These are phyloP conservation scores for Drosophila neotestacea DNA, from an alignment of 2,888 invertebrate genomes.

Conservation along the genomic window DNA sequence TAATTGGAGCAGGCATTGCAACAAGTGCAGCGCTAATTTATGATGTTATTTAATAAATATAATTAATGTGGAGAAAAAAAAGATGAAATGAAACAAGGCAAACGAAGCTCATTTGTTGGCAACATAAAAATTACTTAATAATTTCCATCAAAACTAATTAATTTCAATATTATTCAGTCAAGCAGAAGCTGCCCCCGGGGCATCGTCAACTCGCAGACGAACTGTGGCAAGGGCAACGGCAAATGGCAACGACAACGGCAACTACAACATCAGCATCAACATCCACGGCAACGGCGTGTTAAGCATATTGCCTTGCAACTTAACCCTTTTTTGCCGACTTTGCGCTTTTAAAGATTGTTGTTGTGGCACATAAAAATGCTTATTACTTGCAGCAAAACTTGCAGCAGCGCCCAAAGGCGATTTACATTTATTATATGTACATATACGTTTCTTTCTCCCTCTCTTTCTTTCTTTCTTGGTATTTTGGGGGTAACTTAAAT, in stretches of 20 bases:
- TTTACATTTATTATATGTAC: conserved; percentile 45
- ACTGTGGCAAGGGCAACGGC: conserved; percentile 36
- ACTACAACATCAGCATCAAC: background rate
- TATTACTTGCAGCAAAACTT: conserved; percentile 67
- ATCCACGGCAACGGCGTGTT: conserved; percentile 48
- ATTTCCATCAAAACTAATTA: conserved; percentile 77
- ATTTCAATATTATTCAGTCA: conserved; percentile 73
- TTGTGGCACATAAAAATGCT: conserved; percentile 72
- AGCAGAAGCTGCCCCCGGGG: conserved; percentile 21
- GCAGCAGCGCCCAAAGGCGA: conserved; percentile 59
- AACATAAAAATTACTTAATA: conserved; percentile 76
- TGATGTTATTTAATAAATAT: conserved; percentile 77
- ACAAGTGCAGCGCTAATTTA: conserved; percentile 76
- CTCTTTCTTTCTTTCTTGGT: conserved; percentile 24
- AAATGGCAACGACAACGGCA: conserved; percentile 28
- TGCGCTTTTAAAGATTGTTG: conserved; percentile 46
- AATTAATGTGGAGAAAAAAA: conserved; percentile 59
- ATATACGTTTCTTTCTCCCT: background rate
- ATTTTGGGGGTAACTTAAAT: conserved; percentile 77
- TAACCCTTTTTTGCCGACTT: conserved; percentile 54
- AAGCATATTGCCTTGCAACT: conserved; percentile 55
- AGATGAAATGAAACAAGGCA: conserved; percentile 25
- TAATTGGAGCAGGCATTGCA: conserved; percentile 74
- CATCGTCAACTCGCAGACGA: conserved; percentile 1
- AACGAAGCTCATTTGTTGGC: conserved; percentile 51